Base-by-base conservation (phyloP, 37 sponge, comb jelly and placozoan genomes). In the Geodia barretti region DNA sequence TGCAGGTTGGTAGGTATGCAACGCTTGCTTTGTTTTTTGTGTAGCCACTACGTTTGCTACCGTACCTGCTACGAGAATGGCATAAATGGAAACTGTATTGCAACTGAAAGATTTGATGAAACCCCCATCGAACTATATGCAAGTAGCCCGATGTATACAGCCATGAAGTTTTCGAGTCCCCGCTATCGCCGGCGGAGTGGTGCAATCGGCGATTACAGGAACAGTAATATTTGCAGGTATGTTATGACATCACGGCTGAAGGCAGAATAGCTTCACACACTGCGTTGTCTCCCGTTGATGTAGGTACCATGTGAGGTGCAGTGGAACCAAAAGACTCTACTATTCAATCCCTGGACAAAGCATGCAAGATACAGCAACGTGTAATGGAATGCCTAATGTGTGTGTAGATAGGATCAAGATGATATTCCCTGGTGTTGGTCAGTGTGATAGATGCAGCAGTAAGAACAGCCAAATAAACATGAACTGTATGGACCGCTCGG, bases 11-110 rank as follows among this genome's bases (percentile, higher is more conserved):
- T 14, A 8, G 83, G 32, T 19, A 77, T 62, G 26, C 74, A 62
- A 14, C 86, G 81, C 82, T 97, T 95, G 4, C 76, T 68, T 17
- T 88, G 91, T 24, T 78, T 77, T 20, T 92, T 19, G 79, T 97
- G 98, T 64, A 97, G 94, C 2, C 70, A 58, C 80, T 80, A 32
- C n/a, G 8, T 47, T 47, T 47, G 54, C 14, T 47, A 47, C 14
- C 54, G 54, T 14, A 47, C 54, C 11, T 47, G 54, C 54, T 47
- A 47, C 14, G 54, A 17, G 54, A 47, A 47, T 47, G 54, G 54
- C 7, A 14, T 17, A 47, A 7, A 47, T 17, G 54, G 54, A 17
- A 14, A 47, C 54, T 47, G 54, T 14, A 47, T 47, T 47, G 54
- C 54, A 7, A 47, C 54, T 47, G 11, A 17, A 17, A 7, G 54